These are phyloP conservation scores for Papilio polyxenes DNA, from an alignment of 1,140 invertebrate genomes.

Conservation along the genomic window DNA sequence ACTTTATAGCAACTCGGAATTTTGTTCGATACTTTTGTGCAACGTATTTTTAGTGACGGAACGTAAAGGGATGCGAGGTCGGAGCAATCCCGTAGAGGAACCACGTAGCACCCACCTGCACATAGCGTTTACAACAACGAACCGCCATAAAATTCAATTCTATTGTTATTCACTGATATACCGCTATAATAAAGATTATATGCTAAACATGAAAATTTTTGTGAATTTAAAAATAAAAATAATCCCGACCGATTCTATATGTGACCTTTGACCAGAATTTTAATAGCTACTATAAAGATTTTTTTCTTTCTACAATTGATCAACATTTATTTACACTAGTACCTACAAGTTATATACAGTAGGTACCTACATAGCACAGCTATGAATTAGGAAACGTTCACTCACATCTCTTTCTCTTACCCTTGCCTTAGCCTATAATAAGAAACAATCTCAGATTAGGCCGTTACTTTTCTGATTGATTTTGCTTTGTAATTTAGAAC, in stretches of 20 bases:
- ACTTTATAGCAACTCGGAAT: not conserved
- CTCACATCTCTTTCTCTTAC: too few species aligned
- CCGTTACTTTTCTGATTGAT: not conserved
- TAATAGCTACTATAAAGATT: too few species aligned
- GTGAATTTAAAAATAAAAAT: too few species aligned
- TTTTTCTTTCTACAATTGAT: too few species aligned
- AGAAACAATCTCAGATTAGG: not conserved
- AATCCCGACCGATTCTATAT: too few species aligned
- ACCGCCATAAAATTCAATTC: not conserved
- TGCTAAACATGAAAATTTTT: too few species aligned
- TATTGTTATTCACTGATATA: not conserved
- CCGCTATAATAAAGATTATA: too few species aligned
- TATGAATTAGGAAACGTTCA: too few species aligned
- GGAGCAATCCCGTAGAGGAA: not conserved
- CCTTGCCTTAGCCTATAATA: not conserved
- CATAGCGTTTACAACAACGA: not conserved
- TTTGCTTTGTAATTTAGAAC: not conserved
- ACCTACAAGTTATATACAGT: too few species aligned
- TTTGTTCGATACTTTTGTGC: not conserved
- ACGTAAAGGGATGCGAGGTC: not conserved
- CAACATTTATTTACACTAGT: too few species aligned
- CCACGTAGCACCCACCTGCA: not conserved
- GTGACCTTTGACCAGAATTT: too few species aligned
- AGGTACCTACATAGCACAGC: too few species aligned
- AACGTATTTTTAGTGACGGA: not conserved